Evolutionary conservation across 2,113 vertebrate species (phyloP).

Genomic region (Microtus pennsylvanicus): DNA sequence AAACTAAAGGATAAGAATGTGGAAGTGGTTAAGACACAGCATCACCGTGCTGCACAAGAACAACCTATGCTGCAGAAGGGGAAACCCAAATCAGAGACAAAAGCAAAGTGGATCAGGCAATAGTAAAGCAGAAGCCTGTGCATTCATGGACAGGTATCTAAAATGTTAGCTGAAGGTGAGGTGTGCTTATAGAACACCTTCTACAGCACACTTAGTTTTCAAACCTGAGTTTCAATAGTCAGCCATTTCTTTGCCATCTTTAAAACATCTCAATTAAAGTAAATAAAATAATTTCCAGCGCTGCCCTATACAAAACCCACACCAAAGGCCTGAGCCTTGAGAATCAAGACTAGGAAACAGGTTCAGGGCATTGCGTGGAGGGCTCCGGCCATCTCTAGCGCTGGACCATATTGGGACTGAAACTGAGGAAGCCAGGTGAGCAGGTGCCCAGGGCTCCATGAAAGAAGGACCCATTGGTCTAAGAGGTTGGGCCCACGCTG

Average conservation of each 20-base stretch:
- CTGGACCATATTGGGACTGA: accelerated
- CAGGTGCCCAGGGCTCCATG: background rate
- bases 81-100: background rate
- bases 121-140: background rate
- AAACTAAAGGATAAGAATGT: background rate
- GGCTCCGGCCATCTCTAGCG: background rate
- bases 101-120: background rate
- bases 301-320: background rate
- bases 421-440: background rate
- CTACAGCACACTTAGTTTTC: background rate
- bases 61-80: background rate
- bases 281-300: background rate
- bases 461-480: background rate
- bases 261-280: background rate
- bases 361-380: accelerated
- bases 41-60: background rate
- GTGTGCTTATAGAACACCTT: background rate
- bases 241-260: background rate
- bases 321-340: background rate
- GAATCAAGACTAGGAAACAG: background rate
- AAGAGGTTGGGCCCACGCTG: accelerated
- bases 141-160: background rate
- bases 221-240: background rate
- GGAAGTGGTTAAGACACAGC: background rate
- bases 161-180: background rate